Evolutionary conservation across 2,888 invertebrate species (phyloP).

Genomic region (Thecophora atra): DNA sequence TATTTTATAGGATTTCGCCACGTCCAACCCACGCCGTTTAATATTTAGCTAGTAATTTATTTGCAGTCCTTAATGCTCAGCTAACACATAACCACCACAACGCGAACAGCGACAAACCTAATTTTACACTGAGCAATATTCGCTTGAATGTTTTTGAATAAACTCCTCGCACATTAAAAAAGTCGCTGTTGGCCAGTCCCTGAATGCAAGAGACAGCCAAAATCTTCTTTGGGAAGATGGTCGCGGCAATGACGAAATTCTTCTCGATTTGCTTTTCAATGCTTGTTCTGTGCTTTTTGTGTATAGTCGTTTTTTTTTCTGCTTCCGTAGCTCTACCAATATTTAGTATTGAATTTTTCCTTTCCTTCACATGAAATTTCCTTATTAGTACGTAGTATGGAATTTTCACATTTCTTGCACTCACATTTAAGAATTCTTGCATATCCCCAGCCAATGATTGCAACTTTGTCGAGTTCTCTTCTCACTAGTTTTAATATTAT

Average conservation of each 20-base stretch:
- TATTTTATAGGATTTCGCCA: no score
- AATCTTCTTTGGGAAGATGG: constrained; percentile 34
- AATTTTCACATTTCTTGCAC: constrained; percentile 33
- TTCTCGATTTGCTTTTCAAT: constrained; percentile 56
- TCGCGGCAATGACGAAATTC: constrained; percentile 60
- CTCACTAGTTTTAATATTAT: constrained; percentile 36
- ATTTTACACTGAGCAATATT: not conserved
- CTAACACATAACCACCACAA: not conserved
- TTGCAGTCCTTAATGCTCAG: not conserved
- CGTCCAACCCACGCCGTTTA: not conserved
- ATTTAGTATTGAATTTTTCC: constrained; percentile 43
- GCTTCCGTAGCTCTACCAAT: constrained; percentile 49
- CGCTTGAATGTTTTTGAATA: not conserved
- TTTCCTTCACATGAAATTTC: constrained; percentile 43
- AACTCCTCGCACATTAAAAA: not conserved
- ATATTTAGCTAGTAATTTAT: not conserved
- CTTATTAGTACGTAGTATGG: constrained; percentile 33
- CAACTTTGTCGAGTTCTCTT: constrained; percentile 35
- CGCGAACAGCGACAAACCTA: not conserved
- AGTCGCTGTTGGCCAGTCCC: constrained; percentile 17
- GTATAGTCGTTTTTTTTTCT: constrained; percentile 32
- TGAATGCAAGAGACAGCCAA: constrained; percentile 28
- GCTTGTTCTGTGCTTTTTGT: constrained; percentile 44
- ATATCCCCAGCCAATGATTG: constrained; percentile 21
- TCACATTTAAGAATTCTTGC: constrained; percentile 22